A percentile compares a stretch with the other conserved stretches of the same genome.
These are phyloP conservation scores for Lycophotia porphyrea DNA, from an alignment of 2,888 invertebrate species.

Conservation along the genomic window DNA sequence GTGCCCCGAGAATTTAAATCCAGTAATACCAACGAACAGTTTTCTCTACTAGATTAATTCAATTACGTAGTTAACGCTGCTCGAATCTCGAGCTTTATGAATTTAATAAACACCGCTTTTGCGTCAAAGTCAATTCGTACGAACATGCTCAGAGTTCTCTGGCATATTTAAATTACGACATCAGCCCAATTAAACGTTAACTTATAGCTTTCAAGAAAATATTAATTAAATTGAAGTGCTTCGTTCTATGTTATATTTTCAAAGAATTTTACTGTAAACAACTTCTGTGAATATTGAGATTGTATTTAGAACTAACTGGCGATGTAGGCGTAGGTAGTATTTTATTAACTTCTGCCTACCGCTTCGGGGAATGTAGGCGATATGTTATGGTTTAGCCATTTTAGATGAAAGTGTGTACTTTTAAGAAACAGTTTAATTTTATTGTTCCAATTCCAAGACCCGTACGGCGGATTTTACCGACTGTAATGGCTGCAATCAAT, in stretches of 20 bases:
- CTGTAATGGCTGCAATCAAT: slow-evolving; percentile 7
- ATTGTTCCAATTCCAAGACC: slow-evolving; percentile 19
- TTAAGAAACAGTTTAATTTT: slow-evolving; percentile 29
- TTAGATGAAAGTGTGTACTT: slow-evolving; percentile 1
- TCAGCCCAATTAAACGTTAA: slow-evolving; percentile 33
- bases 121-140: slow-evolving; percentile 50
- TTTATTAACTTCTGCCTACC: background rate
- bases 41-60: slow-evolving; percentile 53
- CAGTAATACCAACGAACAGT: slow-evolving; percentile 33
- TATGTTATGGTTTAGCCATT: slow-evolving; percentile 15
- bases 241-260: slow-evolving; percentile 5
- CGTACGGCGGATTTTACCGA: background rate
- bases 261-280: slow-evolving; percentile 14
- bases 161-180: slow-evolving; percentile 42
- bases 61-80: slow-evolving; percentile 51
- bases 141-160: slow-evolving; percentile 26
- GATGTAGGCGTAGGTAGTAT: background rate
- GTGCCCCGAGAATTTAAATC: slow-evolving; percentile 18
- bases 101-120: slow-evolving; percentile 60
- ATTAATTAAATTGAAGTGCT: slow-evolving; percentile 18
- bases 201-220: slow-evolving; percentile 21
- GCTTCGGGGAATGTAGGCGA: background rate
- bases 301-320: slow-evolving; percentile 6
- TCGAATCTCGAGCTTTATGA: slow-evolving; percentile 48
- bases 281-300: slow-evolving; percentile 1